Conservation (phyloP, 2,113 vertebrate species). For the Rhadina sibilatrix region DNA sequence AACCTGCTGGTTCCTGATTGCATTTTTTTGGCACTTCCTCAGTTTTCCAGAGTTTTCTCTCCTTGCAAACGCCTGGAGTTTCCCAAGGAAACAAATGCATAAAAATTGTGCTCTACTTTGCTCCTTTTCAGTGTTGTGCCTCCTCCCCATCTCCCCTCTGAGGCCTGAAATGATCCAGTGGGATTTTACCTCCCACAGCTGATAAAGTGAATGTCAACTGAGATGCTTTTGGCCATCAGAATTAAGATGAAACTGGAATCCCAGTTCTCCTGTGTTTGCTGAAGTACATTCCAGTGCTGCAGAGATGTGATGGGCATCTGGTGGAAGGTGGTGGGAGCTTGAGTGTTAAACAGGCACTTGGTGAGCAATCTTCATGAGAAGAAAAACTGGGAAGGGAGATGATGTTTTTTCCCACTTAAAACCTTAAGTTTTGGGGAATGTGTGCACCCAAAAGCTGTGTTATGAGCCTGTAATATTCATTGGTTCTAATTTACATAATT, state of each 20-base stretch:
- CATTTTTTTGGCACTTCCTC: conserved; percentile 62
- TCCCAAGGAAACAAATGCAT: neutral
- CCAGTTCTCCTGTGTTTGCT: neutral
- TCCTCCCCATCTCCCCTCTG: neutral
- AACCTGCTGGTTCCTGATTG: conserved; percentile 40
- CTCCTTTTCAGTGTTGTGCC: neutral
- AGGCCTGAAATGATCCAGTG: neutral
- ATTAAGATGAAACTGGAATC: neutral
- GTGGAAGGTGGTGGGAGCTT: neutral
- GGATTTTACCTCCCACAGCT: neutral
- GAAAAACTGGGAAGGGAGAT: neutral
- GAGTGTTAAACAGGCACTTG: fast-evolving
- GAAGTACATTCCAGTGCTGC: neutral
- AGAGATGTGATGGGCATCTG: fast-evolving
- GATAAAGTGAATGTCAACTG: neutral
- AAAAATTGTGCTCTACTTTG: neutral
- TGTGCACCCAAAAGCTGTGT: neutral
- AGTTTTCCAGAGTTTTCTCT: neutral
- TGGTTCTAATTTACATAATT: neutral
- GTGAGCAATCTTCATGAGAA: neutral
- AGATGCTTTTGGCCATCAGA: neutral
- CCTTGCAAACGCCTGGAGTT: neutral
- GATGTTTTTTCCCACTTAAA: neutral
- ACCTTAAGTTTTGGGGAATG: neutral
- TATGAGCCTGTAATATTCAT: neutral